A percentile compares a stretch with the other conserved stretches of the same genome.
Evolutionary conservation across 2,797 vertebrate genomes (phyloP).

Genomic region (Prunella strophiata): DNA sequence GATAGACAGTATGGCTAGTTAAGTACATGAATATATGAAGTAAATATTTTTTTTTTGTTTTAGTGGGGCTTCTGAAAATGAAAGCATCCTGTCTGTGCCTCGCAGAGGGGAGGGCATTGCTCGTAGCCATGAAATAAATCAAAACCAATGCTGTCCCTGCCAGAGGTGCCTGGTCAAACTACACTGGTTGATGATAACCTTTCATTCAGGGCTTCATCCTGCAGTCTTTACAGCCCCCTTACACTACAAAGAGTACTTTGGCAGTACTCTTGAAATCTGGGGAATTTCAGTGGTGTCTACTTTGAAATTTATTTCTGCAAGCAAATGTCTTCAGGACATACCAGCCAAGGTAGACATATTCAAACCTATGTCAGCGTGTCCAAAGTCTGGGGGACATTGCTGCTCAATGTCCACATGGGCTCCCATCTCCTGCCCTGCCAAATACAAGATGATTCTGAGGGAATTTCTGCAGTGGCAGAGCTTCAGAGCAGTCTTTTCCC

Average conservation of each 20-base stretch:
- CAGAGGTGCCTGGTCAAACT: background rate
- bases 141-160: background rate
- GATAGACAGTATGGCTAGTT: background rate
- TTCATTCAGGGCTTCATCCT: background rate
- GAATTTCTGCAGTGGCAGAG: background rate
- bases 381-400: background rate
- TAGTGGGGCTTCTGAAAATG: background rate
- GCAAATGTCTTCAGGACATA: background rate
- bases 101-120: background rate
- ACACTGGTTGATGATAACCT: background rate
- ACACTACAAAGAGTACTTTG: too few species aligned
- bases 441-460: background rate
- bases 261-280: background rate
- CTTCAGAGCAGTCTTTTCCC: background rate
- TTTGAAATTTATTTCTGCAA: background rate
- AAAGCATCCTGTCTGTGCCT: background rate
- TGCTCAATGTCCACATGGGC: background rate
- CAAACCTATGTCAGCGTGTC: fast-evolving
- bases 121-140: background rate
- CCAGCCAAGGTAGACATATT: background rate
- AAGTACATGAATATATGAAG: background rate
- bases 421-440: background rate
- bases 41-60: background rate
- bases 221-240: background rate
- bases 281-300: background rate